These are phyloP conservation scores for Denticeps clupeoides DNA, from an alignment of 2,797 vertebrate genomes.

Conservation along the genomic window DNA sequence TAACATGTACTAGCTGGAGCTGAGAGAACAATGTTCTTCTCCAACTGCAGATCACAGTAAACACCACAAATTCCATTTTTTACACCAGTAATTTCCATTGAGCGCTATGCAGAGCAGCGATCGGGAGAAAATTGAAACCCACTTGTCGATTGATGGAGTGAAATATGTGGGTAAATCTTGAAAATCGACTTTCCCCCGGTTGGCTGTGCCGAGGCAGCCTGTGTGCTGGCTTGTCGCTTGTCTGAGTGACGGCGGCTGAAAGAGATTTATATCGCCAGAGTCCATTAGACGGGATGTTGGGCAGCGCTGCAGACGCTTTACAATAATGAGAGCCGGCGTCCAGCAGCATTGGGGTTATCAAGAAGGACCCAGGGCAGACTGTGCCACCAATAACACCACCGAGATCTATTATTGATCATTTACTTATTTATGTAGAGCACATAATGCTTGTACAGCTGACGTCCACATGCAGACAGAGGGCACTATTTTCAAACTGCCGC, in stretches of 20 bases:
- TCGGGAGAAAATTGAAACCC: slow-evolving; percentile 15
- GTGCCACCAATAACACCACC: neutral
- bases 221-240: slow-evolving; percentile 4
- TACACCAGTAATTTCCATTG: slow-evolving; percentile 20
- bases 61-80: slow-evolving; percentile 13
- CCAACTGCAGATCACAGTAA: slow-evolving; percentile 10
- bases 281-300: slow-evolving; percentile 17
- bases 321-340: slow-evolving; percentile 14
- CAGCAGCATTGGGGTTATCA: slow-evolving; percentile 14
- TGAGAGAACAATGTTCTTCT: no score
- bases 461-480: no score
- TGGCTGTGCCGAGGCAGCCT: neutral
- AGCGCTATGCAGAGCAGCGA: slow-evolving; percentile 1
- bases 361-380: slow-evolving; percentile 4
- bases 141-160: slow-evolving; percentile 21
- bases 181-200: slow-evolving; percentile 8
- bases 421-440: no score
- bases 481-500: no score
- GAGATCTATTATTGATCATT: no score
- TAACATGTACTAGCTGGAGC: no score
- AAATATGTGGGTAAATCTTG: slow-evolving; percentile 22
- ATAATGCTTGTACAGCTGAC: no score
- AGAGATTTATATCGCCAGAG: slow-evolving; percentile 23
- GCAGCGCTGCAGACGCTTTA: slow-evolving; percentile 15
- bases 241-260: slow-evolving; percentile 19